Conservation (phyloP, 2,113 vertebrate species). For the Pluvialis apricaria region DNA sequence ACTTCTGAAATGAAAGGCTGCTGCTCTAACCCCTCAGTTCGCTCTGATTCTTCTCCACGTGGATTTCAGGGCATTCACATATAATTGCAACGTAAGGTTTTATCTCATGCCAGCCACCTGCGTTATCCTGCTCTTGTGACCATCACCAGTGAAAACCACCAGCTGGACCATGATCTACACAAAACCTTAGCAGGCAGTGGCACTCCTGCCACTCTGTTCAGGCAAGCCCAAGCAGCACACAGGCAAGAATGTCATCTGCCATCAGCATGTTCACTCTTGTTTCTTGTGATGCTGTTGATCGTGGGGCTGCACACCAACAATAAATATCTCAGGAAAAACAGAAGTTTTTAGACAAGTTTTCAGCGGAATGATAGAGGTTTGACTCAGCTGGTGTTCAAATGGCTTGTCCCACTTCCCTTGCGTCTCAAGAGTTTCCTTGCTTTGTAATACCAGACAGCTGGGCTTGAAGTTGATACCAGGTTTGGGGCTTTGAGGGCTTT, state of each 20-base stretch:
- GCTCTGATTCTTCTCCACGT: not conserved
- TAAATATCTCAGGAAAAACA: not conserved
- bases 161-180: not conserved
- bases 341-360: not conserved
- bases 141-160: not conserved
- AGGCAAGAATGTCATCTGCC: not conserved
- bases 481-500: not conserved
- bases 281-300: not conserved
- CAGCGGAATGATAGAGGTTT: not conserved
- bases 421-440: not conserved
- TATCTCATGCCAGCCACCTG: not conserved
- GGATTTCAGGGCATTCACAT: not conserved
- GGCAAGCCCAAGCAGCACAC: not conserved
- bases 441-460: not conserved
- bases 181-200: not conserved
- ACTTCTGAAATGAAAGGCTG: conserved; percentile 20
- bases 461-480: not conserved
- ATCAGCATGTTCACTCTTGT: not conserved
- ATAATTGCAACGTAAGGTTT: not conserved
- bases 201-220: not conserved
- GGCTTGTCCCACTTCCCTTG: not conserved
- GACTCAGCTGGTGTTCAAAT: not conserved
- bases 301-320: not conserved
- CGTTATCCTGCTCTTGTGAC: not conserved
- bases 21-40: not conserved